Evolutionary conservation across 2,113 vertebrate species (phyloP).

Genomic region (Gobius niger): DNA sequence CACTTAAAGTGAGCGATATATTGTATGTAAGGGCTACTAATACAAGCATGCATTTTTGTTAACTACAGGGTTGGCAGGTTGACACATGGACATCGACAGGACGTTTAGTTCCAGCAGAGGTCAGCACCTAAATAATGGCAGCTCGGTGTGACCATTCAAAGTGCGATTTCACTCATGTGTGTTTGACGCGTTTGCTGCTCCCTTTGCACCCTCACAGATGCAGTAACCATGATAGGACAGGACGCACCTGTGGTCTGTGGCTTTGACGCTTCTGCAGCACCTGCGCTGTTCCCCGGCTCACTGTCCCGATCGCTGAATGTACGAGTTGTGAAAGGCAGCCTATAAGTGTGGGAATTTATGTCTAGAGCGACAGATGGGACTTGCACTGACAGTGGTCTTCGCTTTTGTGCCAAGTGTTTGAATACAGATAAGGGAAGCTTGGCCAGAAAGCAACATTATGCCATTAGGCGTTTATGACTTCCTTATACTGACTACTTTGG

Average conservation of each 20-base stretch:
- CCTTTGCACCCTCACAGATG: background rate
- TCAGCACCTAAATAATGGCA: too few species aligned
- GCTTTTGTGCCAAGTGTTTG: background rate
- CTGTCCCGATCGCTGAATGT: background rate
- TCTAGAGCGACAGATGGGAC: background rate
- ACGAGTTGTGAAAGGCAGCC: background rate
- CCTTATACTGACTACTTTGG: too few species aligned
- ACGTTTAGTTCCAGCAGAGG: too few species aligned
- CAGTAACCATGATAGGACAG: background rate
- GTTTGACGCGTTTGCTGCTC: too few species aligned
- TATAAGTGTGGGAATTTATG: background rate
- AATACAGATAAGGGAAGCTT: background rate
- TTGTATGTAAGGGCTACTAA: too few species aligned
- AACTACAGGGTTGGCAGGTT: too few species aligned
- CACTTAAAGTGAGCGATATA: too few species aligned
- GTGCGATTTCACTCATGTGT: too few species aligned
- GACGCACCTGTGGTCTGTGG: background rate
- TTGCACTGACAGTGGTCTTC: background rate
- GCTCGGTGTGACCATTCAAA: too few species aligned
- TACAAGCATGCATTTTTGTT: too few species aligned
- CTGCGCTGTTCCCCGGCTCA: background rate
- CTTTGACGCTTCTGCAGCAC: background rate
- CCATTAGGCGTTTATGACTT: background rate
- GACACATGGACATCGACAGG: too few species aligned
- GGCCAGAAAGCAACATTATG: background rate